Evolutionary conservation across 2,797 vertebrate genomes (phyloP).

Genomic region (Carcharodon carcharias): DNA sequence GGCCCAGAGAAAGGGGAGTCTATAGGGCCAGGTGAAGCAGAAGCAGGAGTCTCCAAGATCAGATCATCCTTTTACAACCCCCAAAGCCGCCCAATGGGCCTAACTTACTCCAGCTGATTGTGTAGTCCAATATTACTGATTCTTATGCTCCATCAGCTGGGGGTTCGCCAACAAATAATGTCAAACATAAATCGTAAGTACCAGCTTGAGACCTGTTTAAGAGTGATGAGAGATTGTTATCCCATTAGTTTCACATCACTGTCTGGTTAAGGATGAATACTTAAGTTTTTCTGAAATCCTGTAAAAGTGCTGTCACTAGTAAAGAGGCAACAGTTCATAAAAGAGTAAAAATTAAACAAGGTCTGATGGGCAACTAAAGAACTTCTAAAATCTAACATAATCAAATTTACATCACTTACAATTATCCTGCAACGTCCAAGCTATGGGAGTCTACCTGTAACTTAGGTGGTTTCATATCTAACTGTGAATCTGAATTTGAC

Average conservation of each 20-base stretch:
- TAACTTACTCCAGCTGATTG: background rate
- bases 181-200: background rate
- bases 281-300: background rate
- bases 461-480: background rate
- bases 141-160: background rate
- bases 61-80: background rate
- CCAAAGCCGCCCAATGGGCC: background rate
- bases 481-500: background rate
- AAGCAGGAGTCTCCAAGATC: background rate
- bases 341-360: background rate
- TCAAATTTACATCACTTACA: background rate
- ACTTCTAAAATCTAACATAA: background rate
- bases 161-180: background rate
- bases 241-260: background rate
- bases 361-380: background rate
- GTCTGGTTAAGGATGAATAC: background rate
- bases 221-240: no score
- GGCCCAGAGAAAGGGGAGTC: background rate
- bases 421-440: background rate
- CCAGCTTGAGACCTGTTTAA: background rate
- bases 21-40: background rate
- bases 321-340: background rate
- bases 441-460: background rate
- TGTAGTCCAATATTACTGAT: background rate
- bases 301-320: background rate